These are phyloP conservation scores for Bilobella aurantiaca DNA, from an alignment of 1,140 invertebrate species.

Conservation along the genomic window DNA sequence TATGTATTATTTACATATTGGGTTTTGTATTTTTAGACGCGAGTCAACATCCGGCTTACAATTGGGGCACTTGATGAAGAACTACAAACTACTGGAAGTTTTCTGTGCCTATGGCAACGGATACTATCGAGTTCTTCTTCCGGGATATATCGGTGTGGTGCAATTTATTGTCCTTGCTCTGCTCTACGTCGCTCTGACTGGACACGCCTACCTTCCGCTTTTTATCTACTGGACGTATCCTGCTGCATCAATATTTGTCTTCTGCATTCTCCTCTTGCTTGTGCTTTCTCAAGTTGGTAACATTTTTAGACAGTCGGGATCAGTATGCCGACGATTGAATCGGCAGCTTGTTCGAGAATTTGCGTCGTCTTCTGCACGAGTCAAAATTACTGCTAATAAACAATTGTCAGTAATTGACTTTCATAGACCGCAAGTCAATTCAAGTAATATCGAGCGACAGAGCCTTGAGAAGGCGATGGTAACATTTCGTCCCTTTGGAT, in stretches of 20 bases:
- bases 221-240: not conserved
- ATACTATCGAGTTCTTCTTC: not conserved
- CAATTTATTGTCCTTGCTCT: not conserved
- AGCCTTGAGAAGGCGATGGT: not conserved
- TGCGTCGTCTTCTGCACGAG: not conserved
- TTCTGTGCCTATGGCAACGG: not conserved
- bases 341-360: not conserved
- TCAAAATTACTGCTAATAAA: not conserved
- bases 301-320: not conserved
- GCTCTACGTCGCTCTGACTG: not conserved
- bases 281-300: not conserved
- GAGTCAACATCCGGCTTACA: not conserved
- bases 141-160: not conserved
- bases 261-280: not conserved
- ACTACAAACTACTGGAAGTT: not conserved
- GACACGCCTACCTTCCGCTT: not conserved
- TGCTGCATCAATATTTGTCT: not conserved
- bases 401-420: not conserved
- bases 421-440: not conserved
- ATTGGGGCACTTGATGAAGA: not conserved
- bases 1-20: too few species aligned
- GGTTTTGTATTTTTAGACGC: not conserved
- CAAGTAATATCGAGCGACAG: not conserved
- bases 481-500: not conserved
- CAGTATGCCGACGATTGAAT: not conserved